These are phyloP conservation scores for Amphilophus citrinellus DNA, from an alignment of 2,113 vertebrate species.

Conservation along the genomic window DNA sequence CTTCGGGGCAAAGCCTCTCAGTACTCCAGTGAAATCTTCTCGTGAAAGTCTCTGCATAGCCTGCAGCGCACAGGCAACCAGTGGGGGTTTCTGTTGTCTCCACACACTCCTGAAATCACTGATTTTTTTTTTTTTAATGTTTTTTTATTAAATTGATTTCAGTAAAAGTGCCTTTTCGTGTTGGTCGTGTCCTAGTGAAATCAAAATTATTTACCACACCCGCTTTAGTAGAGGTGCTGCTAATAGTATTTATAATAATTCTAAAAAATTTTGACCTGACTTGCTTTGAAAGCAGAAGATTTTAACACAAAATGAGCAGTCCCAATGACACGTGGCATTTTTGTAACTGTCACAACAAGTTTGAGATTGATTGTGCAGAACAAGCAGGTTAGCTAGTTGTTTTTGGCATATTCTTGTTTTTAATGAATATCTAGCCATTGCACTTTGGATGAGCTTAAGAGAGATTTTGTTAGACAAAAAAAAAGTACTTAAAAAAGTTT, in stretches of 20 bases:
- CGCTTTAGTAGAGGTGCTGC: neutral
- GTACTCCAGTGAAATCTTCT: conserved; percentile 16
- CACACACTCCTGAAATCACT: neutral
- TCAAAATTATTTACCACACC: neutral
- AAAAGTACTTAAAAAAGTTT: neutral
- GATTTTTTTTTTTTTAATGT: neutral
- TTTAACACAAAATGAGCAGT: neutral
- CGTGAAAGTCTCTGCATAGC: neutral
- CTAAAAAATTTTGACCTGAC: neutral
- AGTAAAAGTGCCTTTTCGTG: neutral
- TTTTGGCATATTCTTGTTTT: neutral
- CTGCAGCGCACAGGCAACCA: conserved; percentile 2
- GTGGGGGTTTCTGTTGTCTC: neutral
- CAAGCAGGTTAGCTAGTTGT: neutral
- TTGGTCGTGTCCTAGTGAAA: neutral
- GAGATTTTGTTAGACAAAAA: neutral
- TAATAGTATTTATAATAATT: neutral
- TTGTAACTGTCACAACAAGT: neutral
- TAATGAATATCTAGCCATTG: neutral
- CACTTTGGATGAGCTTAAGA: neutral
- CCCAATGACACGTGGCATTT: neutral
- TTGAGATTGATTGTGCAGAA: neutral
- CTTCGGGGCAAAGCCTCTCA: conserved; percentile 27
- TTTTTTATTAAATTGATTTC: neutral
- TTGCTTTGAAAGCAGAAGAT: neutral